Conservation (phyloP, 1,140 invertebrate genomes). For the Arion vulgaris region DNA sequence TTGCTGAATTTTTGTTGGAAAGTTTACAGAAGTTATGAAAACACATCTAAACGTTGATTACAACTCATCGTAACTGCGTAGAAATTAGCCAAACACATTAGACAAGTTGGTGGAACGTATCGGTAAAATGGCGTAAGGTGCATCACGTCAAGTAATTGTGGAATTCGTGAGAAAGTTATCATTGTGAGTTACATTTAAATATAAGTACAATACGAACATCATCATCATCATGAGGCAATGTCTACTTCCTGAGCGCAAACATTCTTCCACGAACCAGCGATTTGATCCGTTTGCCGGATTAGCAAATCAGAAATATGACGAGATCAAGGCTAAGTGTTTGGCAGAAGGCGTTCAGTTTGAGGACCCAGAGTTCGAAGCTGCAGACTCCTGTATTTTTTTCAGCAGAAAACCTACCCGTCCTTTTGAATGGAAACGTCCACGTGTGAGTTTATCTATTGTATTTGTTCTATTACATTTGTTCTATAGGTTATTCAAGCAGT, state of each 20-base stretch:
- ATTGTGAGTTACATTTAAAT: background rate
- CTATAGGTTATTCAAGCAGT: too few relatives aligned
- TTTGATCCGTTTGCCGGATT: constrained; percentile 63
- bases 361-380: constrained; percentile 69
- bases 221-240: too few relatives aligned
- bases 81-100: too few relatives aligned
- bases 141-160: background rate
- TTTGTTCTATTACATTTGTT: background rate
- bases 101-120: too few relatives aligned
- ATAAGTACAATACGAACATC: too few relatives aligned
- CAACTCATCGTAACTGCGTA: too few relatives aligned
- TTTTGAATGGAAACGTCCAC: constrained; percentile 69
- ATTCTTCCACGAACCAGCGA: constrained; percentile 40
- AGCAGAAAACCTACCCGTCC: constrained; percentile 53
- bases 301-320: constrained; percentile 62
- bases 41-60: too few relatives aligned
- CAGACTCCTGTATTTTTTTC: constrained; percentile 67
- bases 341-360: constrained; percentile 67
- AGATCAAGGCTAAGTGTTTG: constrained; percentile 61
- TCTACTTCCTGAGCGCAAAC: constrained; percentile 32
- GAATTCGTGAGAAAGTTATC: background rate
- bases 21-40: too few relatives aligned
- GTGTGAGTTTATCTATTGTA: constrained; percentile 65
- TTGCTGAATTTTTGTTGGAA: too few relatives aligned
- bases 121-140: too few relatives aligned